Percentiles rank a stretch among this genome's conserved stretches.
Conservation (phyloP, 2,797 vertebrate species). For the Siniperca undulata region DNA sequence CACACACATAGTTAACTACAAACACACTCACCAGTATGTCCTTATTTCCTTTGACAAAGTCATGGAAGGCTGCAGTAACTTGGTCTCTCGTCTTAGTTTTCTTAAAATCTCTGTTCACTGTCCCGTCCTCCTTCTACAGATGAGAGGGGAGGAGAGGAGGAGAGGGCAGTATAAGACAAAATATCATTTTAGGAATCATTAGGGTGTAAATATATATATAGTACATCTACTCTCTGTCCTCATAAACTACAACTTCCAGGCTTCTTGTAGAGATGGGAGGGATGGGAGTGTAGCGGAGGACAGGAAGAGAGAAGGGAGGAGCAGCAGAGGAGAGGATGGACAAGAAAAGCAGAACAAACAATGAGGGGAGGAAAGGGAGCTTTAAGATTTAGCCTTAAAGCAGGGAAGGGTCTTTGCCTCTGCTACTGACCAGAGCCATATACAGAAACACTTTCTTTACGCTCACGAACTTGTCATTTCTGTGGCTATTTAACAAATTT, state of each 20-base stretch:
- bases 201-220: not conserved
- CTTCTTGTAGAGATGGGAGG: not conserved
- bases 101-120: conserved; percentile 98
- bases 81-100: conserved; percentile 96
- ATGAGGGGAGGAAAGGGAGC: conserved; percentile 49
- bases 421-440: not conserved
- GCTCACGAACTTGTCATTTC: not conserved
- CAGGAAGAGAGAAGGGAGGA: conserved; percentile 23
- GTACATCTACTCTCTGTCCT: not conserved
- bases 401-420: conserved; percentile 10
- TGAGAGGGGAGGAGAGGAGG: conserved; percentile 7
- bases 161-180: not conserved
- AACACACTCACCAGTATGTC: conserved; percentile 90
- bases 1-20: conserved; percentile 25
- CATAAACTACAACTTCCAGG: conserved; percentile 6
- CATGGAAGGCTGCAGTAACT: conserved; percentile 91
- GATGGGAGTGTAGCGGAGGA: not conserved
- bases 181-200: not conserved
- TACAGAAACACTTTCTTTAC: not conserved
- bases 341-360: conserved; percentile 49
- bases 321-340: conserved; percentile 32
- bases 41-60: conserved; percentile 93
- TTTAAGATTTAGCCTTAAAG: conserved; percentile 55
- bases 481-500: not conserved
- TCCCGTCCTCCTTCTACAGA: conserved; percentile 94